Evolutionary conservation across 2,113 vertebrate species (phyloP).

Genomic region (Neoarius graeffei): DNA sequence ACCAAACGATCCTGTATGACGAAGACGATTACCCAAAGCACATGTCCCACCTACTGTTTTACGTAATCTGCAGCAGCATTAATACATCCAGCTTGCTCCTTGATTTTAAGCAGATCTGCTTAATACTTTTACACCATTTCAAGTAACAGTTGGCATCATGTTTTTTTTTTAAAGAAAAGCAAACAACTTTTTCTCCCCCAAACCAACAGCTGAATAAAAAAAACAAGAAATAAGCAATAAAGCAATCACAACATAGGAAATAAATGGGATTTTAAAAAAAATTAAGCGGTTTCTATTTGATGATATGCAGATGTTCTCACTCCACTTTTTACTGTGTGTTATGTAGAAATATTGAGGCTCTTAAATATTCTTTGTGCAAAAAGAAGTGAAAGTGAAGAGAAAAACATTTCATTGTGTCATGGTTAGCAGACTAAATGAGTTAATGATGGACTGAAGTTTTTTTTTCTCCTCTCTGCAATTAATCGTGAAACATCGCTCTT

Average conservation of each 20-base stretch:
- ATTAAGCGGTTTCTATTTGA: neutral
- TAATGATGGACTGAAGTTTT: conserved; percentile 63
- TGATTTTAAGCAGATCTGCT: conserved; percentile 12
- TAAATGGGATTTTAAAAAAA: conserved; percentile 17
- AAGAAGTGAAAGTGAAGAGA: conserved; percentile 7
- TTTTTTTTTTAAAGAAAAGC: no score
- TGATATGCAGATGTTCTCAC: conserved; percentile 4
- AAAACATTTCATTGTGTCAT: conserved; percentile 55
- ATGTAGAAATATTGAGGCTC: conserved; percentile 47
- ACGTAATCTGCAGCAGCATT: neutral
- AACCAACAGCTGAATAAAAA: neutral
- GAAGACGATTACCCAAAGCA: neutral
- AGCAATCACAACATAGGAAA: conserved; percentile 31
- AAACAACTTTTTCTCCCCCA: neutral
- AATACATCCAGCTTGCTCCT: conserved; percentile 21
- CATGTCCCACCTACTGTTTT: neutral
- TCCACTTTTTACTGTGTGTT: conserved; percentile 21
- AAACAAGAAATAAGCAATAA: conserved; percentile 25
- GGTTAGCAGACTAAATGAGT: conserved; percentile 52
- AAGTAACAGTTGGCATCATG: neutral
- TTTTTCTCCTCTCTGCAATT: conserved; percentile 54
- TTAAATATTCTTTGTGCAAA: conserved; percentile 53
- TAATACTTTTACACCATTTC: neutral
- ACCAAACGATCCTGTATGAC: conserved; percentile 47
- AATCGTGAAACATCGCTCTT: conserved; percentile 68